Evolutionary conservation across 2,797 vertebrate genomes (phyloP).

Genomic region (Oreochromis grahami): DNA sequence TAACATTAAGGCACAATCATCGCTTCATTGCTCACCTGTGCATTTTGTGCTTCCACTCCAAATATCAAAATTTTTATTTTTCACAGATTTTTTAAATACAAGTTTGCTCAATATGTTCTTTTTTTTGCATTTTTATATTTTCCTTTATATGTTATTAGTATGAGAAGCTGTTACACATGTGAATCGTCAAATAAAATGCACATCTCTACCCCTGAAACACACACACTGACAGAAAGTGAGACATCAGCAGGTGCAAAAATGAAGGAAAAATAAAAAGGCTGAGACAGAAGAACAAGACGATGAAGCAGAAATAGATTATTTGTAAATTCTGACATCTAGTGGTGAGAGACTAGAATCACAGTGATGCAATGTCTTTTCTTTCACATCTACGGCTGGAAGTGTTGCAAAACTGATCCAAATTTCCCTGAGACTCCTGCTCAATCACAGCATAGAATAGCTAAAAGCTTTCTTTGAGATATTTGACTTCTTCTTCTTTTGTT

Average conservation of each 20-base stretch:
- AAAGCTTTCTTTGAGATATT: not conserved
- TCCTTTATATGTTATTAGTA: not conserved
- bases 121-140: not conserved
- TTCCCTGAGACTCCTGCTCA: not conserved
- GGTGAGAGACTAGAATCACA: not conserved
- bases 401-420: fast-evolving
- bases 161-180: not conserved
- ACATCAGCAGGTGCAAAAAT: not conserved
- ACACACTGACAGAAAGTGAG: not conserved
- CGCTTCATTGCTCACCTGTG: not conserved
- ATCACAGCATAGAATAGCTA: not conserved
- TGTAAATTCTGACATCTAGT: slow-evolving; percentile 26
- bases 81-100: not conserved
- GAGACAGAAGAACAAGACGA: not conserved
- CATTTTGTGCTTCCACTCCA: fast-evolving
- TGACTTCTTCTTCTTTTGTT: too few species aligned
- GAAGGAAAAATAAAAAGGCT: not conserved
- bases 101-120: not conserved
- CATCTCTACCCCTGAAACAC: not conserved
- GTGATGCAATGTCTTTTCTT: fast-evolving
- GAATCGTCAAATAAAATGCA: not conserved
- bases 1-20: not conserved
- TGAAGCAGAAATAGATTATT: fast-evolving
- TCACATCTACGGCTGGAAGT: not conserved
- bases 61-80: fast-evolving